Base-by-base conservation (phyloP, 2,888 invertebrate species). In the Andricus quercusramuli region DNA sequence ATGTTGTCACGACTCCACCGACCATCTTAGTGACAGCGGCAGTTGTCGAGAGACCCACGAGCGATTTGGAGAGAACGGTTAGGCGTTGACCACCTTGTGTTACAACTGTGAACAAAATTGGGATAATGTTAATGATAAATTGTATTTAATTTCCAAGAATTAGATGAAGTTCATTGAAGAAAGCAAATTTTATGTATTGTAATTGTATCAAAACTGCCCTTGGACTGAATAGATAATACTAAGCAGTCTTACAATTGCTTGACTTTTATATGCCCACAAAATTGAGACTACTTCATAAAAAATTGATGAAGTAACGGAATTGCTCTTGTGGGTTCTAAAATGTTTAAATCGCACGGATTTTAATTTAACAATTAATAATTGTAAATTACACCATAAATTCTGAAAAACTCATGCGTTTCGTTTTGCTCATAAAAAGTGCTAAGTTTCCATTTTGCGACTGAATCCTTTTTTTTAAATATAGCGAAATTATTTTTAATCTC, bases 41-140 rank as follows among this genome's bases (percentile, higher is more conserved):
- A 11, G 91, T 88, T 41, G 92, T 91, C 25, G 93, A 90, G 11
- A 93, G 89, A 22, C 93, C 92, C 85, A 94, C 92, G 20, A 94
- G 89, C 70, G 94, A 93, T 89, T 94, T 94, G 0, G 94, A 93
- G 47, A 95, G 85, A 78, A 95, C 94, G 13, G 95, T 95, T 68
- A 95, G 90, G 79, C 95, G 94, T 85, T 95, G 95, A 11, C 95
- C 95, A 89, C 93, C 93, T 3, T 93, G 90, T 15, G 94, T 94
- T 90, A 94, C 92, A 47, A 94, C 93, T 85, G 91, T 90, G 90
- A 93, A 89, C 59, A 91, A 90, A 79, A 91, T 90, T 89, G 81
- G 66, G 84, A 82, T 70, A 78, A 70, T 51, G 22, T 64, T 70
- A 78, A 32, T 76, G 74, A 59, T 22, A 20, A 22, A 59, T 22